A percentile compares a stretch with the other conserved stretches of the same genome.
phyloP scores from a whole-genome alignment of 2,888 invertebrate species.

The Leptothorax acervorum region DNA sequence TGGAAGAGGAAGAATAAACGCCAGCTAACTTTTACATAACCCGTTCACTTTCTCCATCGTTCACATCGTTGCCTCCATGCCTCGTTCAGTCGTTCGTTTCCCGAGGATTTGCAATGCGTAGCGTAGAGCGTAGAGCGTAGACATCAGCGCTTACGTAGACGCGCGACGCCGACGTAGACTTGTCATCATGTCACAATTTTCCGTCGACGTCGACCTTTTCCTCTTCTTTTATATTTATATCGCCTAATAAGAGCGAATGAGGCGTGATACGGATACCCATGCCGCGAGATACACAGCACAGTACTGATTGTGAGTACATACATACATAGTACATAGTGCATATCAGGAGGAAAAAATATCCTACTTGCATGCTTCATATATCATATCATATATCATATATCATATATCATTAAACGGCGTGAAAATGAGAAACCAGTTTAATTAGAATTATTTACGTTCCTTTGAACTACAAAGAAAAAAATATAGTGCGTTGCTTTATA shows the following conservation, averaged over 20 bases:
- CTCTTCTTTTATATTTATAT: too few species aligned
- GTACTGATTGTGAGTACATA: too few species aligned
- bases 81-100: constrained; percentile 71
- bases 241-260: too few species aligned
- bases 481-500: constrained; percentile 51
- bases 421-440: constrained; percentile 7
- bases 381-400: neutral
- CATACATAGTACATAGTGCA: too few species aligned
- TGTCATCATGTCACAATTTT: too few species aligned
- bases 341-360: constrained; percentile 32
- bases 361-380: neutral
- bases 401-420: constrained; percentile 11
- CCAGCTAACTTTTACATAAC: constrained; percentile 82
- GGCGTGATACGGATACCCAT: too few species aligned
- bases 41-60: constrained; percentile 79
- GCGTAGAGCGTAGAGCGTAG: too few species aligned
- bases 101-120: constrained; percentile 53
- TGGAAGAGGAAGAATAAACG: constrained; percentile 34
- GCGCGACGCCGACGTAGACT: too few species aligned
- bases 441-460: constrained; percentile 32
- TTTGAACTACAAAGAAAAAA: constrained; percentile 65
- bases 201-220: too few species aligned
- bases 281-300: too few species aligned
- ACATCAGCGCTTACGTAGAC: too few species aligned
- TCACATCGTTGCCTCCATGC: too few species aligned